Evolutionary conservation across 2,113 vertebrate genomes (phyloP).

Genomic region (Antidorcas marsupialis): DNA sequence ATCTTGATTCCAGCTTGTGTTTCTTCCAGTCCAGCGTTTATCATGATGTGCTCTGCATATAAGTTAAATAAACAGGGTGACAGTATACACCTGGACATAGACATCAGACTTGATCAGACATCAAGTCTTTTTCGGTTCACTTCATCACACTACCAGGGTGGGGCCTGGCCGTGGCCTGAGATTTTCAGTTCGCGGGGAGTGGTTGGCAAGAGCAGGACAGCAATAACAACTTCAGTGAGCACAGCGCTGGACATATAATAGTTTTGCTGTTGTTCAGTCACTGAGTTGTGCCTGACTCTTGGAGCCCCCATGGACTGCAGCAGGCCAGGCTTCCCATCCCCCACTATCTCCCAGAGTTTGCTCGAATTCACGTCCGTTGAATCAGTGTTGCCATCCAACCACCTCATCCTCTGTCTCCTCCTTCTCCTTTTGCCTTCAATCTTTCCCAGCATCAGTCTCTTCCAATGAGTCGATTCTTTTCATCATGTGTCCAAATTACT

Average conservation of each 20-base stretch:
- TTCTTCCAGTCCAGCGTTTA: no score
- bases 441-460: neutral
- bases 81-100: neutral
- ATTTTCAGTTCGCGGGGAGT: neutral
- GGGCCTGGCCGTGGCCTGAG: rapidly evolving
- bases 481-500: neutral
- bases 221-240: neutral
- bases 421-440: neutral
- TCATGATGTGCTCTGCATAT: no score
- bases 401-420: neutral
- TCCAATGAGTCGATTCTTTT: neutral
- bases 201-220: neutral
- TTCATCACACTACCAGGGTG: neutral
- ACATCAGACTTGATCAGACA: neutral
- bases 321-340: neutral
- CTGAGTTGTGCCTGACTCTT: neutral
- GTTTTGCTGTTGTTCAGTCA: neutral
- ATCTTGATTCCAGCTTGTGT: no score
- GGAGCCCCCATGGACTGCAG: neutral
- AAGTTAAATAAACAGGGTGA: no score
- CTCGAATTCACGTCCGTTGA: neutral
- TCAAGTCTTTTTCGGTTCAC: neutral
- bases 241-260: neutral
- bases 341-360: neutral
- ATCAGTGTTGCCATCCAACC: neutral